These are phyloP conservation scores for Sebastes alutus DNA, from an alignment of 2,797 vertebrate species.

Conservation along the genomic window DNA sequence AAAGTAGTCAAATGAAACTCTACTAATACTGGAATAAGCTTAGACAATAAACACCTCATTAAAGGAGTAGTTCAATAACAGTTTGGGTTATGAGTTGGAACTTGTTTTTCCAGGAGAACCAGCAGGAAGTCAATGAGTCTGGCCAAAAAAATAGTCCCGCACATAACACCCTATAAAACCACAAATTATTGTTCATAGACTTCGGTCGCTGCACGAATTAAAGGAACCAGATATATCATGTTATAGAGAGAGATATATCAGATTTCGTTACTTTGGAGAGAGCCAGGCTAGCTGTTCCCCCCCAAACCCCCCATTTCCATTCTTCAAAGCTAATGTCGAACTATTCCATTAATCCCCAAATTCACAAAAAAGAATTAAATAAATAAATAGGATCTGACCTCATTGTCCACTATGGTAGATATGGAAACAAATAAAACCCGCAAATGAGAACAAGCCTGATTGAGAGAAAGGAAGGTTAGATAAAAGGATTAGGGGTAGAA, in stretches of 20 bases:
- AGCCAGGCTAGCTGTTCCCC: not conserved
- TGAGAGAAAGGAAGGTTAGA: constrained; percentile 18
- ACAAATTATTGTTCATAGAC: not conserved
- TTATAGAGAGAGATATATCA: not conserved
- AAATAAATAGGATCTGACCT: not conserved
- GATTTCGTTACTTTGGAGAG: not conserved
- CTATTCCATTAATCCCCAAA: not conserved
- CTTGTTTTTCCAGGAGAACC: not conserved
- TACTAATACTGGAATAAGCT: not conserved
- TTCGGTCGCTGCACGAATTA: not conserved
- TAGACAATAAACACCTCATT: not conserved
- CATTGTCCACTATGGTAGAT: not conserved
- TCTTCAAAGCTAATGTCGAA: not conserved
- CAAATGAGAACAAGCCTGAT: constrained; percentile 13
- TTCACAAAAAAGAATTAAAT: not conserved
- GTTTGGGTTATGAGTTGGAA: not conserved
- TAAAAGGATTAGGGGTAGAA: constrained; percentile 23
- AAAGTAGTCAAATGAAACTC: not conserved
- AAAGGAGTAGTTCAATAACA: not conserved
- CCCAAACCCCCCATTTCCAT: not conserved
- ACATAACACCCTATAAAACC: not conserved
- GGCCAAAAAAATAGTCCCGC: not conserved
- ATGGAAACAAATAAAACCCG: constrained; percentile 19
- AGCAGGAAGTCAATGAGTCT: not conserved
- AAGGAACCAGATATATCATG: not conserved